Percentiles rank a stretch among this genome's conserved stretches.
phyloP scores from a whole-genome alignment of 2,113 vertebrate species.

The Corythornis vintsioides region DNA sequence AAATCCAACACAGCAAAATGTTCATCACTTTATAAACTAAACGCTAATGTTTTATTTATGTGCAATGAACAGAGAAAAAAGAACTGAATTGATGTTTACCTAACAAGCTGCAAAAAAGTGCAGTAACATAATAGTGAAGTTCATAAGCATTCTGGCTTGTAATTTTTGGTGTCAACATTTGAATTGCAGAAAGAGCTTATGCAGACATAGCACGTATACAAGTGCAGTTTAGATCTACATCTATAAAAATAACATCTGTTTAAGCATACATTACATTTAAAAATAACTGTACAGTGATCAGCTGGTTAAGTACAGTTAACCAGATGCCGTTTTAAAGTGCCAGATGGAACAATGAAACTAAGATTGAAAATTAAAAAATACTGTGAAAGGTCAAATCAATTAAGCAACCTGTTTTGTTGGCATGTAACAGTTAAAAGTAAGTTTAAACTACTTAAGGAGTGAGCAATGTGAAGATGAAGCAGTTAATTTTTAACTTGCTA shows the following conservation, averaged over 20 bases:
- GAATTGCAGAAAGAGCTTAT: constrained; percentile 88
- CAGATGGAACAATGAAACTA: constrained; percentile 99
- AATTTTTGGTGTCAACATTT: constrained; percentile 91
- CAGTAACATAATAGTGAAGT: constrained; percentile 82
- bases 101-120: constrained; percentile 85
- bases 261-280: constrained; percentile 99
- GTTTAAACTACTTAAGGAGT: constrained; percentile 88
- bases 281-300: constrained; percentile 99
- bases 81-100: constrained; percentile 87
- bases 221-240: constrained; percentile 87
- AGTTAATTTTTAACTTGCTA: constrained; percentile 64
- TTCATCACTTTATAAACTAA: constrained; percentile 90
- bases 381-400: constrained; percentile 99
- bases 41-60: constrained; percentile 91
- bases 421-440: constrained; percentile 97
- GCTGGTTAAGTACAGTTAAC: constrained; percentile 98
- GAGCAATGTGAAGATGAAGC: constrained; percentile 71
- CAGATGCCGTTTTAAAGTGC: constrained; percentile 99
- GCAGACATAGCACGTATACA: constrained; percentile 85
- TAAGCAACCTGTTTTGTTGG: constrained; percentile 97
- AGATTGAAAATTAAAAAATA: constrained; percentile 98
- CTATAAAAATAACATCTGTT: constrained; percentile 99
- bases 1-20: constrained; percentile 83
- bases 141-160: constrained; percentile 83
- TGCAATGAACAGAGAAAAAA: constrained; percentile 82